Evolutionary conservation across 2,797 vertebrate species (phyloP), one percentile per base, ranked within the genome.

Genomic region (Platalea minor): DNA sequence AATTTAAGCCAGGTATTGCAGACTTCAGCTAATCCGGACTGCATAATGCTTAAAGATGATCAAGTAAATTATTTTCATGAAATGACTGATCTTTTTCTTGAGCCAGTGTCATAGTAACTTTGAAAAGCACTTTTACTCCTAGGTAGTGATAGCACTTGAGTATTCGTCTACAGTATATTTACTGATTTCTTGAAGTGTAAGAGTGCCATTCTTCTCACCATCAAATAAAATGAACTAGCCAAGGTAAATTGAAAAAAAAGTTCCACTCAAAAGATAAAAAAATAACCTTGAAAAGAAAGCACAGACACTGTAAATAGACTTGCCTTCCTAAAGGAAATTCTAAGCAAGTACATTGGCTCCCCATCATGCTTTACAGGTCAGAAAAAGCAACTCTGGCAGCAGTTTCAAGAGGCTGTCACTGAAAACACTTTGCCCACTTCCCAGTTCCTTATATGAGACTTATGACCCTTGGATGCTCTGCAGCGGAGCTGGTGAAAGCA

Each of bases 401-500:
- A 83, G 12, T 65, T 92, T 74, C 17, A 64, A 76, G 39, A 78
- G 25, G 1, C 26, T 70, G 51, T 41, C 56, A 23, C 48, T 50
- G 45, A 35, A 89, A 88, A 88, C 33, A 19, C 25, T 91, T 93
- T 75, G 11, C 31, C 61, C 50, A 5, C 29, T 92, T 88, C 59
- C 46, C 37, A 46, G 16, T 68, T 83, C 41, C 12, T 60, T 77
- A 0, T 15, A 13, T 11, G 43, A 65, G 12, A 54, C 11, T 3
- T 45, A 19, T 0, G 8, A 72, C 31, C n/a, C 28, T 53, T 56
- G 14, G 10, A 24, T 43, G 24, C 39, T 61, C 59, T 76, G 67
- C 41, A 28, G 35, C 0, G 0, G 48, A 53, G 73, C 48, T 64
- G 46, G 6, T 43, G 35, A 25, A 50, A 72, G 37, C 16, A 1